Conservation (phyloP, 2,113 vertebrate genomes). For the Cathartes aura region DNA sequence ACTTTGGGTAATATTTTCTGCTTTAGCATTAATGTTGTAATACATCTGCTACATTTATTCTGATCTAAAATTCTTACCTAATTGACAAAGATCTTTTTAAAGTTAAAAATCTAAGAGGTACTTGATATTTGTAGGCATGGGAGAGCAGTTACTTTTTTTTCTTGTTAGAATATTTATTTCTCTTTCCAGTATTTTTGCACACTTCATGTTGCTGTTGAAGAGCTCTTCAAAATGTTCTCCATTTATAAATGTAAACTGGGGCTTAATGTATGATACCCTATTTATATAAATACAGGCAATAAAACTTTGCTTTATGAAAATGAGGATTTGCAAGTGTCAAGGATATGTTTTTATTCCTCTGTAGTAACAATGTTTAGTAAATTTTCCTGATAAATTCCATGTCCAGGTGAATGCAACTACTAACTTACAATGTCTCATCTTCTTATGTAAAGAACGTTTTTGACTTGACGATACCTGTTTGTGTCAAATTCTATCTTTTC, state of each 20-base stretch:
- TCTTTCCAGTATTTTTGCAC: constrained; percentile 29
- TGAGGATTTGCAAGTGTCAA: background rate
- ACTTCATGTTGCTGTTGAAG: constrained; percentile 16
- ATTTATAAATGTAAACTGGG: constrained; percentile 17
- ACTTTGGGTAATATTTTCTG: background rate
- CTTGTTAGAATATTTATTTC: constrained; percentile 48
- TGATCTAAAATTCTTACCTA: background rate
- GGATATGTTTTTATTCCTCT: background rate
- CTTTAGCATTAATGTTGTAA: background rate
- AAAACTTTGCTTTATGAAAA: constrained; percentile 20
- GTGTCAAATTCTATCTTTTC: background rate
- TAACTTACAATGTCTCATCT: background rate
- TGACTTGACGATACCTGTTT: background rate
- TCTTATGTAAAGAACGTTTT: background rate
- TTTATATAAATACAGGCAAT: constrained; percentile 41
- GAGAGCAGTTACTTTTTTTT: background rate
- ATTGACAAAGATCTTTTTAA: background rate
- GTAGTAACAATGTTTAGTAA: background rate
- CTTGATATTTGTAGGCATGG: background rate
- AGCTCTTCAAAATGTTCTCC: background rate
- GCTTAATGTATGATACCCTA: background rate
- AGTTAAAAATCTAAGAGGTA: constrained; percentile 17
- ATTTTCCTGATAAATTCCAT: background rate
- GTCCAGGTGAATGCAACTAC: background rate
- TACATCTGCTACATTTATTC: background rate